Percentiles rank a stretch among this genome's conserved stretches.
These are phyloP conservation scores for Trichonephila clavipes DNA, from an alignment of 1,140 invertebrate genomes.

Conservation along the genomic window DNA sequence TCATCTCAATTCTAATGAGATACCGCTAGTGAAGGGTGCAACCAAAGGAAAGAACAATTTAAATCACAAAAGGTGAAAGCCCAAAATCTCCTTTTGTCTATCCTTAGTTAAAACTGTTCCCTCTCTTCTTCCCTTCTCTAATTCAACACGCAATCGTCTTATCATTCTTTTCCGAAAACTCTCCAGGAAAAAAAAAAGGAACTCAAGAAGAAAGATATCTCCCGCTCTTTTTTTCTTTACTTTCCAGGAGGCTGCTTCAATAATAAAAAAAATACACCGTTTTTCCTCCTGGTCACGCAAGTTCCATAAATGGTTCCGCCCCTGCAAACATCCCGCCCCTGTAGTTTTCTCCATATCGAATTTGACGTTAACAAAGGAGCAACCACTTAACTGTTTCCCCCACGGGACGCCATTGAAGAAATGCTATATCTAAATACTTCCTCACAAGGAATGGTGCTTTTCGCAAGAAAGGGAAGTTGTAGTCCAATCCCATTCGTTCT, in stretches of 20 bases:
- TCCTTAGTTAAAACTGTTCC: neutral
- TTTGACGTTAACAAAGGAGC: slow-evolving; percentile 60
- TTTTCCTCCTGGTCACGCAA: slow-evolving; percentile 52
- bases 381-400: slow-evolving; percentile 56
- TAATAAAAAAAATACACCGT: slow-evolving; percentile 43
- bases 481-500: slow-evolving; percentile 17
- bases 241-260: slow-evolving; percentile 18
- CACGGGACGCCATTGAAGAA: neutral
- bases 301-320: slow-evolving; percentile 38
- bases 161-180: neutral
- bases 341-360: slow-evolving; percentile 30
- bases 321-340: neutral
- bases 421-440: slow-evolving; percentile 30
- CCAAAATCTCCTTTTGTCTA: neutral
- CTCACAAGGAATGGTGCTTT: slow-evolving; percentile 12
- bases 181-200: neutral
- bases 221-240: neutral
- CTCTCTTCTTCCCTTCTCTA: neutral
- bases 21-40: too few relatives aligned
- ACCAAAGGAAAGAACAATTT: neutral
- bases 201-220: slow-evolving; percentile 7
- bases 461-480: neutral
- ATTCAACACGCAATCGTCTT: neutral
- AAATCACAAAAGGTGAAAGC: neutral
- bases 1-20: too few relatives aligned